Evolutionary conservation across 2,888 invertebrate genomes (phyloP).

Genomic region (Uropetala carovei): DNA sequence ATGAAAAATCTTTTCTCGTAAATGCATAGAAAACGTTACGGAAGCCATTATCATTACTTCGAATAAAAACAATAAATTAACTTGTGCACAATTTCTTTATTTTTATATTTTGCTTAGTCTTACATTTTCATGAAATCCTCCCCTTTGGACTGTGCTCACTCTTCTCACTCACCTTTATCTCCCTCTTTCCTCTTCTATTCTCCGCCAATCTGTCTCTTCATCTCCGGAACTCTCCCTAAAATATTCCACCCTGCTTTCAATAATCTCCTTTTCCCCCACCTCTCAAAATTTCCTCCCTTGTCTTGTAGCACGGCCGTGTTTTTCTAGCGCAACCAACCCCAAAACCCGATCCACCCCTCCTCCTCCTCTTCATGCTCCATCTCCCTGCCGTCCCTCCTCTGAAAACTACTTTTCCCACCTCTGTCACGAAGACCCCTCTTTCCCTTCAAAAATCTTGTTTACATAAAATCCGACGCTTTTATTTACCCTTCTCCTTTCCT

Average conservation of each 20-base stretch:
- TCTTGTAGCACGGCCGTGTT: too few species aligned
- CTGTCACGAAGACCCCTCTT: neutral
- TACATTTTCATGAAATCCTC: neutral
- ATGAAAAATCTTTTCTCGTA: too few species aligned
- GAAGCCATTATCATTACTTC: too few species aligned
- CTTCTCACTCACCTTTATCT: neutral
- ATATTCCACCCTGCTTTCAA: conserved; percentile 2
- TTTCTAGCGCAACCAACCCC: too few species aligned
- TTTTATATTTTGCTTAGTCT: too few species aligned
- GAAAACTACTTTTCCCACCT: neutral
- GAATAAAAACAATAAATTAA: too few species aligned
- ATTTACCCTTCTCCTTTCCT: too few species aligned
- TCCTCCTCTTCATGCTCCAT: neutral
- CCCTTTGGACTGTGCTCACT: neutral
- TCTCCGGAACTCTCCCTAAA: neutral
- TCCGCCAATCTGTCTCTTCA: neutral
- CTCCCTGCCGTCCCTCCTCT: neutral
- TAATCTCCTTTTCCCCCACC: neutral
- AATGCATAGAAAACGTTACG: too few species aligned
- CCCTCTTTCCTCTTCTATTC: neutral
- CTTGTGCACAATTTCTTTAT: too few species aligned
- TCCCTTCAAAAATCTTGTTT: neutral
- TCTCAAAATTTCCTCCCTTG: neutral
- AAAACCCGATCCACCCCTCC: neutral
- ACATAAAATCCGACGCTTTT: too few species aligned